Conservation (phyloP, 2,888 invertebrate species). For the Lepidochrysops patricia region DNA sequence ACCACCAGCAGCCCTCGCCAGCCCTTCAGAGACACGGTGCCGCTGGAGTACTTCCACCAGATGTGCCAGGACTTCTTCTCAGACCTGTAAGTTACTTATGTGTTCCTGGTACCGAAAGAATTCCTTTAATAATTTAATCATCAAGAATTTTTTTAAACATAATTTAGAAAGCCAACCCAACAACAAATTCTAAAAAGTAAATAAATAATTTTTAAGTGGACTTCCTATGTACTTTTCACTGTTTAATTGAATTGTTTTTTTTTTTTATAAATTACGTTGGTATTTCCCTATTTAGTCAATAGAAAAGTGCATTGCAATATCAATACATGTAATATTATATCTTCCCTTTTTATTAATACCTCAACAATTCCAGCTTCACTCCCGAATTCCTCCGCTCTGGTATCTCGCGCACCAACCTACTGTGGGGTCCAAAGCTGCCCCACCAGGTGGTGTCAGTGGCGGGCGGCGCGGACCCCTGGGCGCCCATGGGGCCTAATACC, state of each 20-base stretch:
- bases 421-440: conserved; percentile 45
- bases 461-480: conserved; percentile 54
- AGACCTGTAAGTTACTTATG: conserved; percentile 33
- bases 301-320: too few relatives aligned
- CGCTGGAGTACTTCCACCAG: conserved; percentile 64
- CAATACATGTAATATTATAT: too few relatives aligned
- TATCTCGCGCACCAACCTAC: conserved; percentile 57
- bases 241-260: too few relatives aligned
- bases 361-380: conserved; percentile 37
- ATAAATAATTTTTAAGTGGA: too few relatives aligned
- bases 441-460: conserved; percentile 48
- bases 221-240: too few relatives aligned
- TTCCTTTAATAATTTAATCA: too few relatives aligned
- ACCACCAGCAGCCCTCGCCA: conserved; percentile 76
- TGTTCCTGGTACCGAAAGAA: background rate
- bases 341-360: too few relatives aligned
- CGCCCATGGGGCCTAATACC: conserved; percentile 43
- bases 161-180: too few relatives aligned
- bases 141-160: too few relatives aligned
- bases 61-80: conserved; percentile 58
- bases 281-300: too few relatives aligned
- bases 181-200: too few relatives aligned
- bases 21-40: conserved; percentile 75
- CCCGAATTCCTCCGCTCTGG: conserved; percentile 42
- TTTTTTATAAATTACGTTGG: too few relatives aligned